Percentiles rank a stretch among this genome's conserved stretches.
These are phyloP conservation scores for Drosophila melanogaster DNA, from an alignment of 1,140 invertebrate species.

Conservation along the genomic window Release_6_plus_ISO1_MT NT_033779.5:12310001-12310500, in stretches of 20 bases:
- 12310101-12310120: conserved; percentile 34
- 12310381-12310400: conserved; percentile 1
- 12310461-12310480: conserved; percentile 57
- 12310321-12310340: conserved; percentile 80
- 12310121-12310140: conserved; percentile 67
- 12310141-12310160: conserved; percentile 78
- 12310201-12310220: background rate
- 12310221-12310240: background rate
- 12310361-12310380: background rate
- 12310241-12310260: conserved; percentile 4
- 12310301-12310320: conserved; percentile 29
- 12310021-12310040: background rate
- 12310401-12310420: conserved; percentile 12
- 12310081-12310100: conserved; percentile 19
- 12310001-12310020: conserved; percentile 27
- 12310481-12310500: conserved; percentile 28
- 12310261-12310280: conserved; percentile 21
- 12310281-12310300: conserved; percentile 30
- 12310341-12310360: conserved; percentile 33
- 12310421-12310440: conserved; percentile 77
- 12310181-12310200: conserved; percentile 64
- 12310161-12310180: conserved; percentile 72
- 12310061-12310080: conserved; percentile 3
- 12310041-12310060: conserved; percentile 5
- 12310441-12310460: conserved; percentile 15